A percentile compares a stretch with the other conserved stretches of the same genome.
Evolutionary conservation across 2,797 vertebrate species (phyloP).

Genomic region (Pangasius krempfi): DNA sequence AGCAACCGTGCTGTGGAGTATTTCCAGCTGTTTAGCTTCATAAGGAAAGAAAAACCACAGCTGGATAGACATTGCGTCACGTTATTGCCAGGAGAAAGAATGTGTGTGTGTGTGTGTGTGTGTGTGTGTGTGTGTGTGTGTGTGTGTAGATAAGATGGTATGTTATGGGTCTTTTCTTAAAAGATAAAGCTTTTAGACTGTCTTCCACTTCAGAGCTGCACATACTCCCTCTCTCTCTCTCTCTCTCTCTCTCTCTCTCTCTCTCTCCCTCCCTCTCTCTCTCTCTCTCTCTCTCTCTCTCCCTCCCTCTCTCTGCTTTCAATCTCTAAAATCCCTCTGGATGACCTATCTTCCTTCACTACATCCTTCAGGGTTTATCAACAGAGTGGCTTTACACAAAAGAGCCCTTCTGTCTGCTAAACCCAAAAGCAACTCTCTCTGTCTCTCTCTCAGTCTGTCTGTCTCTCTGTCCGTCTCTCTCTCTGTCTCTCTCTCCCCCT

Average conservation of each 20-base stretch:
- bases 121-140: constrained; percentile 18
- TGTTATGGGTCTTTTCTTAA: constrained; percentile 43
- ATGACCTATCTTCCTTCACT: constrained; percentile 36
- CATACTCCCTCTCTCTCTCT: neutral
- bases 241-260: neutral
- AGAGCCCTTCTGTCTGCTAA: neutral
- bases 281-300: neutral
- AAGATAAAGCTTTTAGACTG: constrained; percentile 50
- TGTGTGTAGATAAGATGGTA: constrained; percentile 41
- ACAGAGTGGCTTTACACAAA: constrained; percentile 28
- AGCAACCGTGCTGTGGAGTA: neutral
- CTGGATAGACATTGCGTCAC: constrained; percentile 17
- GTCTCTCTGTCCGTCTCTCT: neutral
- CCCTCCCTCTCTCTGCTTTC: constrained; percentile 8
- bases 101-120: constrained; percentile 33
- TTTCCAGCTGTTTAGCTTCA: neutral
- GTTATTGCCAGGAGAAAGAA: neutral
- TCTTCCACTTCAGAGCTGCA: constrained; percentile 38
- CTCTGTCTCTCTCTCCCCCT: neutral
- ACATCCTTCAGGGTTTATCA: constrained; percentile 31
- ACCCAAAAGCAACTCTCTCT: neutral
- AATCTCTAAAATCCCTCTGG: constrained; percentile 46
- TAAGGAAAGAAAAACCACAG: neutral
- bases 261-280: neutral
- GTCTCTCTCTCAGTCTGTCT: neutral